Conservation (phyloP, 1,140 invertebrate genomes). For the Ericerus pela region DNA sequence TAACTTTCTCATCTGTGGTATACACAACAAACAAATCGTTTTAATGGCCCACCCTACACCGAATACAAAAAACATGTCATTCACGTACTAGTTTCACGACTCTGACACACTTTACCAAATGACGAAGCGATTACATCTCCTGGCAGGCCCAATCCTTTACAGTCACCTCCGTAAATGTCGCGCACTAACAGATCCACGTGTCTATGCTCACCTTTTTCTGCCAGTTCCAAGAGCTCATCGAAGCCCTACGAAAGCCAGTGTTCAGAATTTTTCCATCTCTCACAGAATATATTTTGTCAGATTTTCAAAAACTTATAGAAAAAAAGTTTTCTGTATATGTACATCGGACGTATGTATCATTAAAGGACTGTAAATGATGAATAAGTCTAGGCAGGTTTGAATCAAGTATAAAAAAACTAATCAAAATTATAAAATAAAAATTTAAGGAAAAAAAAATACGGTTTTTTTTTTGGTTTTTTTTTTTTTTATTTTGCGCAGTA, state of each 20-base stretch:
- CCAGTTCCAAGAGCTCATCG: conserved; percentile 53
- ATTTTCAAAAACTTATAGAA: neutral
- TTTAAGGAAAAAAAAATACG: too few species aligned
- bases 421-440: too few species aligned
- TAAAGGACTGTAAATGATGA: neutral
- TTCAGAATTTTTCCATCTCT: neutral
- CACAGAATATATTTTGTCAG: neutral
- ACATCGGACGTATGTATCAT: neutral
- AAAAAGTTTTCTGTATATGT: neutral
- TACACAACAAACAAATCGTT: conserved; percentile 13
- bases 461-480: too few species aligned
- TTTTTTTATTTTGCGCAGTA: too few species aligned
- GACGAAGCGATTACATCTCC: conserved; percentile 60
- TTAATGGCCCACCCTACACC: neutral
- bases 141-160: conserved; percentile 40
- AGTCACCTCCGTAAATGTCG: conserved; percentile 59
- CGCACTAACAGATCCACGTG: conserved; percentile 58
- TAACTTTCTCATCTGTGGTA: conserved; percentile 29
- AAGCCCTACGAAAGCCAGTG: conserved; percentile 37
- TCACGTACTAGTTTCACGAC: conserved; percentile 17
- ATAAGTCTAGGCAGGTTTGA: too few species aligned
- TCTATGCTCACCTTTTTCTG: conserved; percentile 54
- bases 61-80: neutral
- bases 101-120: conserved; percentile 46
- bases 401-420: too few species aligned